phyloP scores from a whole-genome alignment of 2,113 vertebrate species.

The Solea senegalensis region DNA sequence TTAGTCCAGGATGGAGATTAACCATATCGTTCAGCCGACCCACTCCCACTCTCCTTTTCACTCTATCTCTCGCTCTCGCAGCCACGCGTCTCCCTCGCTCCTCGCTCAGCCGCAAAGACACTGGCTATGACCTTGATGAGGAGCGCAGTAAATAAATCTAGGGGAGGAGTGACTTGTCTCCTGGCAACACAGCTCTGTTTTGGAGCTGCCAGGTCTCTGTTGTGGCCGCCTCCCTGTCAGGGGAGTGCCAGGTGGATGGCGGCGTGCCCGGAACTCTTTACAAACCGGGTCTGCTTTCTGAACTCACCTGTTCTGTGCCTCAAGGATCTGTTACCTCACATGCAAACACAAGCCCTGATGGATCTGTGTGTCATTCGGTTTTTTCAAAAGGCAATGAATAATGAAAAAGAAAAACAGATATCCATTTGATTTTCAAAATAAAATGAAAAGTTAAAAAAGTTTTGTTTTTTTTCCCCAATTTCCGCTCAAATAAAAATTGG shows the following conservation, averaged over 20 bases:
- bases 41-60: conserved; percentile 4
- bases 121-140: conserved; percentile 76
- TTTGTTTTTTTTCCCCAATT: too few relatives aligned
- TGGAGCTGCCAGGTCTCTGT: conserved; percentile 71
- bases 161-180: conserved; percentile 64
- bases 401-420: too few relatives aligned
- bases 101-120: conserved; percentile 42
- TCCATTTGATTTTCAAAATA: too few relatives aligned
- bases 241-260: conserved; percentile 77
- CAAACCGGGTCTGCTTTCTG: conserved; percentile 56
- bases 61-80: conserved; percentile 3
- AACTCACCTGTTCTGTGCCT: conserved; percentile 50
- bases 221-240: conserved; percentile 53
- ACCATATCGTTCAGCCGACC: conserved; percentile 31
- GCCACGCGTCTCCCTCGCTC: conserved; percentile 49
- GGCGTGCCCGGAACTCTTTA: conserved; percentile 66
- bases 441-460: too few relatives aligned
- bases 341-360: conserved; percentile 10
- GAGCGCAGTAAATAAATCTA: conserved; percentile 70
- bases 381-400: too few relatives aligned
- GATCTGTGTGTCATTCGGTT: too few relatives aligned
- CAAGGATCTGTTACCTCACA: conserved; percentile 40
- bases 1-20: conserved; percentile 40
- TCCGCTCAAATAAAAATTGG: too few relatives aligned
- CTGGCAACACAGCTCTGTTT: conserved; percentile 67